Percentiles rank a stretch among this genome's conserved stretches.
Conservation (phyloP, 1,140 invertebrate genomes). For the Euwallacea fornicatus region DNA sequence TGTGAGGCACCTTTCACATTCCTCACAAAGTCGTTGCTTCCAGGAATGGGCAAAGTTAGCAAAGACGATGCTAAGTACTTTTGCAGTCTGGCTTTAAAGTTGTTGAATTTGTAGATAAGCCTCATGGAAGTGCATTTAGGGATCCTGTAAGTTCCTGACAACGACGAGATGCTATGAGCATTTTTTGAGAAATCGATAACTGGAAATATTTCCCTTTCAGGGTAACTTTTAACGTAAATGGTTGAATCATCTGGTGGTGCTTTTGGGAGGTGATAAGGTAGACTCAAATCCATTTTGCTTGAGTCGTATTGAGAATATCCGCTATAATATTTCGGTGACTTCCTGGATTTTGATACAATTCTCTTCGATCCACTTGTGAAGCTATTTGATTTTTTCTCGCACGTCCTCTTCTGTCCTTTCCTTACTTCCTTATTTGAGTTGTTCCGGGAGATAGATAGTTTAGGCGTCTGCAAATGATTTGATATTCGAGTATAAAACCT, state of each 20-base stretch:
- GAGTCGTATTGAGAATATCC: slow-evolving; percentile 19
- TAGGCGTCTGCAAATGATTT: too few relatives aligned
- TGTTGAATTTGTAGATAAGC: slow-evolving; percentile 24
- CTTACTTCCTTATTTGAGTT: too few relatives aligned
- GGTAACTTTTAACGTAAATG: slow-evolving; percentile 23
- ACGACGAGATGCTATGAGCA: slow-evolving; percentile 15
- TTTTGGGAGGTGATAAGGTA: neutral
- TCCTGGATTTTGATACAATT: neutral
- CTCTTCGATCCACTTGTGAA: slow-evolving; percentile 9
- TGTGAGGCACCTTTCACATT: slow-evolving; percentile 3
- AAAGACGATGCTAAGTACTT: slow-evolving; percentile 15
- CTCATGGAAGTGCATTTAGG: slow-evolving; percentile 14
- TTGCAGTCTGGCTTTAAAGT: slow-evolving; percentile 10
- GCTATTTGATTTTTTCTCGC: too few relatives aligned
- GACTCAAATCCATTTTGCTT: slow-evolving; percentile 18
- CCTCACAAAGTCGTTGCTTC: neutral
- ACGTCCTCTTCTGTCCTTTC: too few relatives aligned
- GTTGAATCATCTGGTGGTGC: slow-evolving; percentile 22
- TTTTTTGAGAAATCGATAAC: slow-evolving; percentile 23
- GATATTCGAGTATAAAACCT: too few relatives aligned
- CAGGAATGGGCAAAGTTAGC: slow-evolving; percentile 6
- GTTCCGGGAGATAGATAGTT: too few relatives aligned
- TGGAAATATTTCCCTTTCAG: slow-evolving; percentile 13
- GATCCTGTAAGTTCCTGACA: slow-evolving; percentile 13
- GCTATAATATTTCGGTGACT: slow-evolving; percentile 3